Evolutionary conservation across 2,797 vertebrate genomes (phyloP), one percentile per base, ranked within the genome.

Genomic region (Spondyliosoma cantharus): DNA sequence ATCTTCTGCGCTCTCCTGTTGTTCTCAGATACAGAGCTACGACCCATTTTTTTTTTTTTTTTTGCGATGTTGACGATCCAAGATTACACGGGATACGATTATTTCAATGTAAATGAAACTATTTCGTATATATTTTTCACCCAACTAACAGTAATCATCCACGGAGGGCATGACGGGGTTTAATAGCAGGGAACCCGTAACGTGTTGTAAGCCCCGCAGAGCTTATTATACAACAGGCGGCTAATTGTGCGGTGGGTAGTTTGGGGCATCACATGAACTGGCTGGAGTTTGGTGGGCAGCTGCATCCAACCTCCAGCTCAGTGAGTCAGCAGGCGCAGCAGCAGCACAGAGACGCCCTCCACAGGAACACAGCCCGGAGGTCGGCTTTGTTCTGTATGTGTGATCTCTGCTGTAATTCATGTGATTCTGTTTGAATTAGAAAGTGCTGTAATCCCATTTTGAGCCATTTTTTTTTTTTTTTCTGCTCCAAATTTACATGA

Each of bases 141-240:
- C 32, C 12, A n/a, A 2, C 24, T 68, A 56, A n/a, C 46, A 83
- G 64, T 3, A 59, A 48, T 27, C 68, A 5, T 75, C n/a, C 2
- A 6, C 17, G 0, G 45, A 65, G 54, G 63, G 59, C 45, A 65
- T 83, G 60, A 87, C 84, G 88, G 71, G 76, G 49, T 76, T 81
- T 83, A 68, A 76, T 42, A 71, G 67, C 68, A 73, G 53, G 76
- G 74, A 80, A 82, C 58, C 70, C 85, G 67, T 74, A n/a, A 59
- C 74, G 79, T 83, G 76, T 81, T 82, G 74, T 72, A 84, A 85
- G 63, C 76, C 80, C 16, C 9, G 76, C 70, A 64, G 77, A 89
- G 87, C 84, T 73, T 71, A 75, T 89, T 89, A 76, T 72, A 71
- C 78, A 90, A 90, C 86, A 79, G 85, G 85, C 73, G 67, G 29